phyloP scores from a whole-genome alignment of 2,888 invertebrate species.

The Brenthis daphne region DNA sequence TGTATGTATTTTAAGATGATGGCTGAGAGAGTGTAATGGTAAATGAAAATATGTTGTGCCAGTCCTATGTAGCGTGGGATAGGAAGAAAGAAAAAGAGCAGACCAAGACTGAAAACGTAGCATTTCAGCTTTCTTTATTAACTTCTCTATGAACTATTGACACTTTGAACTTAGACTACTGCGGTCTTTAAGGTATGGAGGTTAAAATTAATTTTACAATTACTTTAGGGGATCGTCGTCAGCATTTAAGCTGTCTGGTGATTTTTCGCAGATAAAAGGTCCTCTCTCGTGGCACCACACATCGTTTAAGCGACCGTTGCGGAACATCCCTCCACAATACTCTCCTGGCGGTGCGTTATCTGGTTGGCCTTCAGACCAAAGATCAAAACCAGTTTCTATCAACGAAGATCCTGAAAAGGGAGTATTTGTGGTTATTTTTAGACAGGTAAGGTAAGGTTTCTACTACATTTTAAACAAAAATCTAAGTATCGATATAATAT shows the following conservation, averaged over 20 bases:
- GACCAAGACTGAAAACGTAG: no score
- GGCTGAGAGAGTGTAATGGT: no score
- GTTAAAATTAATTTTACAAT: background rate
- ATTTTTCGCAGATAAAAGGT: conserved; percentile 48
- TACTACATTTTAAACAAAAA: background rate
- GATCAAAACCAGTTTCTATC: conserved; percentile 41
- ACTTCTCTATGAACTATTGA: no score
- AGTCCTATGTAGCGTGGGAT: no score
- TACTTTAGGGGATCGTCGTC: conserved; percentile 22
- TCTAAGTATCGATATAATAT: no score
- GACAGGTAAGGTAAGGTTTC: background rate
- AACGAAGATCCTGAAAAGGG: conserved; percentile 26
- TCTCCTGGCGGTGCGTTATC: conserved; percentile 37
- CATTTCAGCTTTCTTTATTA: no score
- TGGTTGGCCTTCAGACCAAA: conserved; percentile 40
- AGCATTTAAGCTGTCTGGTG: conserved; percentile 34
- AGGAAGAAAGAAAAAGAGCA: no score
- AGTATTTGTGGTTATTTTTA: no score
- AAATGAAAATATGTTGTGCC: no score
- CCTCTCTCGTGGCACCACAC: conserved; percentile 40
- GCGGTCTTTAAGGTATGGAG: no score
- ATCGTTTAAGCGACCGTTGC: conserved; percentile 43
- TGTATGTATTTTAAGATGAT: no score
- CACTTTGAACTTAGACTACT: no score
- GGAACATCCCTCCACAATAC: conserved; percentile 44